A percentile compares a stretch with the other conserved stretches of the same genome.
These are phyloP conservation scores for Hucho hucho DNA, from an alignment of 2,113 vertebrate species.

Conservation along the genomic window DNA sequence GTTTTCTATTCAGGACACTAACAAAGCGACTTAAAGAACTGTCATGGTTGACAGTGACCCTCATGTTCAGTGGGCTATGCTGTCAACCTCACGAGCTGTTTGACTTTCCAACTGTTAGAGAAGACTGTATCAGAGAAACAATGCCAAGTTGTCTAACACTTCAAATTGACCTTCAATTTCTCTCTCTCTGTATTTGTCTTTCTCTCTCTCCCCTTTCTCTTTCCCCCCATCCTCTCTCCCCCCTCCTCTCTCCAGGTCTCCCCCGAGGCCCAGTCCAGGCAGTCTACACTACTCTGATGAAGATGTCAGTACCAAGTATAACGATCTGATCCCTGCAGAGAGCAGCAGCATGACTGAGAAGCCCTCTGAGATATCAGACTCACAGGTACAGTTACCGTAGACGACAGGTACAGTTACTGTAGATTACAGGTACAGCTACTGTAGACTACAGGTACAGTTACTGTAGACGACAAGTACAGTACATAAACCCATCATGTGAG, in stretches of 20 bases:
- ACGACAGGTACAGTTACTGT: too few relatives aligned
- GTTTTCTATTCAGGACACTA: neutral
- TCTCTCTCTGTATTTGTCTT: neutral
- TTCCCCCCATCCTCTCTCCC: constrained; percentile 73
- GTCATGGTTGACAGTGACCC: constrained; percentile 14
- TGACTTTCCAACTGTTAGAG: neutral
- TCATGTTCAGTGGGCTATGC: neutral
- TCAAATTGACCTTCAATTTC: neutral
- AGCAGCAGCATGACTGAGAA: constrained; percentile 98
- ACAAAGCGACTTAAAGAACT: neutral
- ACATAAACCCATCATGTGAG: constrained; percentile 29
- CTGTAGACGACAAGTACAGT: neutral
- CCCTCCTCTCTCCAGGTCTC: constrained; percentile 80
- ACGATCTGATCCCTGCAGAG: constrained; percentile 94
- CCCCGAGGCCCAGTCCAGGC: constrained; percentile 76
- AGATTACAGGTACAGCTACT: too few relatives aligned
- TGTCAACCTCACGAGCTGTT: neutral
- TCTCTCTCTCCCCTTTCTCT: constrained; percentile 68
- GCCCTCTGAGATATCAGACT: constrained; percentile 95
- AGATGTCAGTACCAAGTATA: constrained; percentile 93
- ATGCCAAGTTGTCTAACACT: neutral
- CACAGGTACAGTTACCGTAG: constrained; percentile 79
- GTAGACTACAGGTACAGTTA: too few relatives aligned
- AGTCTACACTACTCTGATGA: constrained; percentile 98
- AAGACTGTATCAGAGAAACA: constrained; percentile 22